These are phyloP conservation scores for Centruroides sculpturatus DNA, from an alignment of 1,140 invertebrate species.

Conservation along the genomic window DNA sequence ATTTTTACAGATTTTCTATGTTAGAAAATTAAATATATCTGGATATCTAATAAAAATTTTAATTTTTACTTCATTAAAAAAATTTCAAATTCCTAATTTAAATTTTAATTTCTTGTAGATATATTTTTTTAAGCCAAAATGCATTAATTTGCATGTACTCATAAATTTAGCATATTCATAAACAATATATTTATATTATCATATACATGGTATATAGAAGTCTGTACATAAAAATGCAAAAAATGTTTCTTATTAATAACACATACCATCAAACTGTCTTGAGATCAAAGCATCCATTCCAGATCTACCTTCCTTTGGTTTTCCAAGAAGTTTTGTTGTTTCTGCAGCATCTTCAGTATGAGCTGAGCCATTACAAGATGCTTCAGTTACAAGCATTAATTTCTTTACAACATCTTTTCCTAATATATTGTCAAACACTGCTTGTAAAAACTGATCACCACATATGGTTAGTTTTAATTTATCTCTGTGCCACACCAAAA, in stretches of 20 bases:
- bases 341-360: slow-evolving; percentile 11
- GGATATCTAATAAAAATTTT: too few species aligned
- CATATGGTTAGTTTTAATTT: slow-evolving; percentile 64
- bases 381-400: slow-evolving; percentile 56
- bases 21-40: too few species aligned
- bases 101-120: too few species aligned
- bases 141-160: too few species aligned
- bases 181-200: too few species aligned
- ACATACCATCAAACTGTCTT: slow-evolving; percentile 12
- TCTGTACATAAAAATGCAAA: not conserved
- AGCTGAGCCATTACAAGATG: slow-evolving; percentile 10
- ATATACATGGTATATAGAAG: not conserved
- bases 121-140: too few species aligned
- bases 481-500: slow-evolving; percentile 65
- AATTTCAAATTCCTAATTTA: too few species aligned
- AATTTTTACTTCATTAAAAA: too few species aligned
- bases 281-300: slow-evolving; percentile 8
- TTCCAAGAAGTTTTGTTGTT: slow-evolving; percentile 10
- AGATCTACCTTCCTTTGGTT: slow-evolving; percentile 8
- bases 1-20: too few species aligned
- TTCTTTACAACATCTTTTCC: slow-evolving; percentile 80
- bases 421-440: slow-evolving; percentile 72
- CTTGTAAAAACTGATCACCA: slow-evolving; percentile 63
- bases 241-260: not conserved
- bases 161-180: too few species aligned